A percentile compares a stretch with the other conserved stretches of the same genome.
These are phyloP conservation scores for Takifugu bimaculatus DNA, from an alignment of 2,113 vertebrate species.

Conservation along the genomic window DNA sequence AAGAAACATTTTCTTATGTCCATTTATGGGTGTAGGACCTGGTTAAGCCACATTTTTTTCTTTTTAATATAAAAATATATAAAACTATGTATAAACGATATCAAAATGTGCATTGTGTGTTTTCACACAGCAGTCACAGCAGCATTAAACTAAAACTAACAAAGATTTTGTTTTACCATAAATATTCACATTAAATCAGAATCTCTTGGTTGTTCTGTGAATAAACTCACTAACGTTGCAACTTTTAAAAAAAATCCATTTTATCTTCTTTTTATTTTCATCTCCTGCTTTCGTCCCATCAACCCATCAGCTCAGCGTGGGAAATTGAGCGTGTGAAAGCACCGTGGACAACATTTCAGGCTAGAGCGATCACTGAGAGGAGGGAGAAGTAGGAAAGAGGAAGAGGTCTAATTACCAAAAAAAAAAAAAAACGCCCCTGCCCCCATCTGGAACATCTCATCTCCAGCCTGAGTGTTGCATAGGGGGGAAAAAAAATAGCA, in stretches of 20 bases:
- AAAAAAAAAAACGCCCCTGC: conserved; percentile 18
- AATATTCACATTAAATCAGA: too few relatives aligned
- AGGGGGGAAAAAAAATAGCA: conserved; percentile 42
- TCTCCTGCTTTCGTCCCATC: conserved; percentile 14
- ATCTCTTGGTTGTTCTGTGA: too few relatives aligned
- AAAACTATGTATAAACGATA: too few relatives aligned
- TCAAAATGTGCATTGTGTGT: too few relatives aligned
- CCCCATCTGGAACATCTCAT: conserved; percentile 38
- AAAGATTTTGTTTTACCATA: too few relatives aligned
- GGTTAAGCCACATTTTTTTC: too few relatives aligned
- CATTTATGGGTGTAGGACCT: too few relatives aligned
- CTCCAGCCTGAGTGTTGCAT: conserved; percentile 54
- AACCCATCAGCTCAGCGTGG: conserved; percentile 65
- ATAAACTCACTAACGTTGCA: too few relatives aligned
- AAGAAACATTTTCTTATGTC: too few relatives aligned
- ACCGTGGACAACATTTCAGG: conserved; percentile 71
- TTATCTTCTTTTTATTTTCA: not conserved
- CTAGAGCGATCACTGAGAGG: conserved; percentile 67
- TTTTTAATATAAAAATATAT: too few relatives aligned
- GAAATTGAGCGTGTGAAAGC: conserved; percentile 80
- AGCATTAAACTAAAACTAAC: too few relatives aligned
- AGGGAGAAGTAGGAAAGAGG: conserved; percentile 72
- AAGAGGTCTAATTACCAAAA: conserved; percentile 64
- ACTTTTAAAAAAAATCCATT: not conserved
- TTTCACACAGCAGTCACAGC: too few relatives aligned